These are phyloP conservation scores for Brienomyrus longianalis DNA, from an alignment of 2,113 vertebrate genomes.

Conservation along the genomic window DNA sequence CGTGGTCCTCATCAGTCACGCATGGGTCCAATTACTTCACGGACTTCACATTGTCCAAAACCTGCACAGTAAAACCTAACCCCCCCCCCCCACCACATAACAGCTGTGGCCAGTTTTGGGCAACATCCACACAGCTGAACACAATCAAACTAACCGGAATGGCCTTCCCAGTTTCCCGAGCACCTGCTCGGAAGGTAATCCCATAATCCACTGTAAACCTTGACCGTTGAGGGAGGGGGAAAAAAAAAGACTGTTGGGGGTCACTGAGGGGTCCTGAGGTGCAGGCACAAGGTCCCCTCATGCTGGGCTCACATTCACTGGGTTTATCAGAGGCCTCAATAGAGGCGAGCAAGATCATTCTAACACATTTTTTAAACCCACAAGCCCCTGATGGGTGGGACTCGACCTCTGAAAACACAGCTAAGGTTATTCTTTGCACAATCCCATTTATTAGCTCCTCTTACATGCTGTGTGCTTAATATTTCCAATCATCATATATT, in stretches of 20 bases:
- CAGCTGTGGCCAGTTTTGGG: constrained; percentile 26
- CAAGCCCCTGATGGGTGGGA: neutral
- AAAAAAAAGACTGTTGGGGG: neutral
- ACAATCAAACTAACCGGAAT: constrained; percentile 33
- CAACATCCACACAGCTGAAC: constrained; percentile 35
- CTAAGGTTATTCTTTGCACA: neutral
- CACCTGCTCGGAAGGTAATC: constrained; percentile 25
- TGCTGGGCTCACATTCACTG: neutral
- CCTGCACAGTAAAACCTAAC: neutral
- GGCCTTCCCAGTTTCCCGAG: constrained; percentile 11
- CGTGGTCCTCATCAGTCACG: neutral
- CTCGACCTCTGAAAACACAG: too few species aligned
- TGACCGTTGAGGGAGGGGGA: constrained; percentile 12
- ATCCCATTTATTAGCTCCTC: neutral
- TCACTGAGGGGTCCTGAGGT: constrained; percentile 26
- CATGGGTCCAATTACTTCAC: neutral
- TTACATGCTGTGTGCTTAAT: neutral
- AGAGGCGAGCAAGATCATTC: neutral
- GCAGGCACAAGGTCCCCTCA: neutral
- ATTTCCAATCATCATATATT: neutral
- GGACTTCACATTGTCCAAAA: neutral
- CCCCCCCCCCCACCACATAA: neutral
- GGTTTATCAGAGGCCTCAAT: neutral
- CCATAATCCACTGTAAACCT: constrained; percentile 26
- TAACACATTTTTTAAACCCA: neutral